Evolutionary conservation across 2,888 invertebrate species (phyloP).

Genomic region (Amphimallon solstitiale): DNA sequence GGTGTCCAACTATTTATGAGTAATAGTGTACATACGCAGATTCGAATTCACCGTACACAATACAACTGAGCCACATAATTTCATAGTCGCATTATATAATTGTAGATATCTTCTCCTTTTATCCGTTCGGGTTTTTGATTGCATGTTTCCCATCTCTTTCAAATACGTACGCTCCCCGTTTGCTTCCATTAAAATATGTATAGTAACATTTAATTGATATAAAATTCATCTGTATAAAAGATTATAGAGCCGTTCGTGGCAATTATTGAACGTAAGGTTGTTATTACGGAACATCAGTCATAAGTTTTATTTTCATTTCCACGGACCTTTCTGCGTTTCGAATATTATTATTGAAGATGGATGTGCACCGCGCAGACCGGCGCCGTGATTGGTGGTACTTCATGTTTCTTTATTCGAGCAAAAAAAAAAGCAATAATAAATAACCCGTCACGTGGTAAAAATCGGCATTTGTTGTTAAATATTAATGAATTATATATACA

Average conservation of each 20-base stretch:
- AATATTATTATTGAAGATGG: too few species aligned
- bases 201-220: constrained; percentile 57
- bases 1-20: too few species aligned
- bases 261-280: constrained; percentile 54
- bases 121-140: constrained; percentile 13
- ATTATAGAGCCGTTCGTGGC: constrained; percentile 53
- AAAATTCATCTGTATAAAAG: constrained; percentile 58
- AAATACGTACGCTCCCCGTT: not conserved
- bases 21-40: too few species aligned
- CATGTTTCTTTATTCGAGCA: too few species aligned
- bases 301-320: constrained; percentile 53
- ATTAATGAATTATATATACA: not conserved
- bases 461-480: constrained; percentile 3
- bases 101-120: too few species aligned
- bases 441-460: not conserved
- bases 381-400: not conserved
- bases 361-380: not conserved
- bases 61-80: too few species aligned
- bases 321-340: constrained; percentile 31
- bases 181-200: constrained; percentile 55
- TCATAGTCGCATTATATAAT: too few species aligned
- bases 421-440: not conserved
- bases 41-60: too few species aligned
- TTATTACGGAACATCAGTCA: constrained; percentile 58
- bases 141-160: constrained; percentile 6